Conservation (phyloP, 2,888 invertebrate genomes). For the Amphiduros pacificus region DNA sequence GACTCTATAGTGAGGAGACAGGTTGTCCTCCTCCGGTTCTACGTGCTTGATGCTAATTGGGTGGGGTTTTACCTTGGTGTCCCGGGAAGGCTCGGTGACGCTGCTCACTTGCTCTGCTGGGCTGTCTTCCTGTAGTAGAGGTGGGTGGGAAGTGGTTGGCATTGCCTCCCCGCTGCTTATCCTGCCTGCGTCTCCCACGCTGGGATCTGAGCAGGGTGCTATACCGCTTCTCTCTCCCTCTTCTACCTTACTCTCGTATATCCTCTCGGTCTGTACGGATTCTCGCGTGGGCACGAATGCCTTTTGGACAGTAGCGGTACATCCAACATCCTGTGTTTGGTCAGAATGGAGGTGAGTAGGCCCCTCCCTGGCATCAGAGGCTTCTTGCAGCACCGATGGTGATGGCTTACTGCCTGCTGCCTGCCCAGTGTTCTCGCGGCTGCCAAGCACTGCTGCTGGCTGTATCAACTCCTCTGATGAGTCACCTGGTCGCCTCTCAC, state of each 20-base stretch:
- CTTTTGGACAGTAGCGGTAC: background rate
- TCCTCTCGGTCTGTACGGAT: slow-evolving; percentile 3
- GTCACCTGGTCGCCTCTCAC: too few species aligned
- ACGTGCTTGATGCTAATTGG: slow-evolving; percentile 10
- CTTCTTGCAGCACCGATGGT: too few species aligned
- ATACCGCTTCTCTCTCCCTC: background rate
- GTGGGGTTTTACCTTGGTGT: slow-evolving; percentile 16
- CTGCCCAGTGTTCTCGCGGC: too few species aligned
- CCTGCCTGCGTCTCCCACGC: background rate
- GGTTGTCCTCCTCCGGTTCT: slow-evolving; percentile 36
- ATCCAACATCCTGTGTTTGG: background rate
- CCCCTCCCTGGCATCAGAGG: background rate
- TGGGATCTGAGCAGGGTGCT: background rate
- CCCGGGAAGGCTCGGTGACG: background rate
- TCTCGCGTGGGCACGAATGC: slow-evolving; percentile 1
- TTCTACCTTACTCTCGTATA: background rate
- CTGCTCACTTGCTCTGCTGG: background rate
- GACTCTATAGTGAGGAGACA: slow-evolving; percentile 49
- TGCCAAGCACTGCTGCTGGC: too few species aligned
- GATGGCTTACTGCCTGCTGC: background rate
- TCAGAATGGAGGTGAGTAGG: background rate
- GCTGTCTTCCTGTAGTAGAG: background rate
- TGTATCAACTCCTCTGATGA: too few species aligned
- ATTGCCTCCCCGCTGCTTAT: slow-evolving; percentile 4
- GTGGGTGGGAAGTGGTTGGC: background rate